Base-by-base conservation (phyloP, 1,140 invertebrate species). In the Hydropsyche tenuis region DNA sequence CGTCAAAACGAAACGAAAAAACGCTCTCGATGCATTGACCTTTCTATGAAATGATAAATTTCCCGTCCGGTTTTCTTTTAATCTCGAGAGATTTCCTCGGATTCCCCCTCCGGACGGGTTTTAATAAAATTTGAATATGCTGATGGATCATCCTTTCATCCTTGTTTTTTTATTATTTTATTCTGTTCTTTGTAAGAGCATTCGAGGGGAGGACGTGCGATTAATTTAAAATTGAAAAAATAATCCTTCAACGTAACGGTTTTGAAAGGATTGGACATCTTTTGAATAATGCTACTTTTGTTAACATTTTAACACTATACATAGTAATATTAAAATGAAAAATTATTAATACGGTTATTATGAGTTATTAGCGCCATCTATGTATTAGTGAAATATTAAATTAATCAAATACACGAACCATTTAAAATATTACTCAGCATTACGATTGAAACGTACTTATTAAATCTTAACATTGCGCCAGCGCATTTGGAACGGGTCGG, bases 181-280 rank as follows among this genome's bases (percentile, higher is more conserved):
- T 53, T 53, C 48, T 7, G 16, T 20, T 37, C 30, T 37, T 37
- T 53, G 48, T 53, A 53, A 46, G 18, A 16, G 45, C 45, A 46
- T 46, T 46, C 12, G 18, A 46, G 45, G 45, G 45, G n/a, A n/a
- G n/a, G 45, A 46, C 45, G 45, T 16, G 45, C 16, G 45, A 53
- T 53, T 53, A 18, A 53, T 53, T 53, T 53, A 20, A 53, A 18
- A 53, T 53, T 53, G 48, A 53, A 53, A 53, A 53, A 53, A 53
- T 53, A 53, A 53, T 53, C 48, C 16, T 53, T 20, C 48, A 53
- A 53, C 48, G 16, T 6, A 53, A 53, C 48, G n/a, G n/a, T n/a
- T n/a, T n/a, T n/a, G n/a, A n/a, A n/a, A n/a, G n/a, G n/a, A n/a
- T n/a, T n/a, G n/a, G n/a, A n/a, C n/a, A n/a, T n/a, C n/a, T n/a